These are phyloP conservation scores for Toxotes chatareus DNA, from an alignment of 2,113 vertebrate species.

Conservation along the genomic window DNA sequence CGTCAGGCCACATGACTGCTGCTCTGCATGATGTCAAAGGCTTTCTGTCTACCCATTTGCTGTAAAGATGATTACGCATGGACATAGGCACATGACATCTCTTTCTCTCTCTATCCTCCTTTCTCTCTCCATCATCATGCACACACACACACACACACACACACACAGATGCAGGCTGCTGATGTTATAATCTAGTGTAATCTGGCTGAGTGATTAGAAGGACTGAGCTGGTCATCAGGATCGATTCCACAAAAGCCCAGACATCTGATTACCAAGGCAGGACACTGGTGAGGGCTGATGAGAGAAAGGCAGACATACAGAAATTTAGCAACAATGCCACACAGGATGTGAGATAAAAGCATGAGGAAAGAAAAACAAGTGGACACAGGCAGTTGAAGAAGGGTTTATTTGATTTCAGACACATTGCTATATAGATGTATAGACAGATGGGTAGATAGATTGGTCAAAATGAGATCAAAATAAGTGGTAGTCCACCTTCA, in stretches of 20 bases:
- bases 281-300: slow-evolving; percentile 9
- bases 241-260: slow-evolving; percentile 65
- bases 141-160: slow-evolving; percentile 16
- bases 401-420: neutral
- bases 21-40: slow-evolving; percentile 76
- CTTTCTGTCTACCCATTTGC: slow-evolving; percentile 64
- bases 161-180: slow-evolving; percentile 38
- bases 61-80: slow-evolving; percentile 63
- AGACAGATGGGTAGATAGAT: neutral
- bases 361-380: neutral
- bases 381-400: neutral
- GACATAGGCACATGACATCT: slow-evolving; percentile 59
- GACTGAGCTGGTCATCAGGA: slow-evolving; percentile 61
- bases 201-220: slow-evolving; percentile 71
- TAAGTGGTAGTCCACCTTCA: neutral
- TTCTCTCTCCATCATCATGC: slow-evolving; percentile 37
- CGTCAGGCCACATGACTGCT: slow-evolving; percentile 70
- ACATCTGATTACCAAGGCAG: slow-evolving; percentile 52
- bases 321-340: neutral
- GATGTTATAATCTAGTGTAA: slow-evolving; percentile 76
- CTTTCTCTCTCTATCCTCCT: slow-evolving; percentile 37
- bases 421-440: neutral
- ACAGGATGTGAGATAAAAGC: neutral
- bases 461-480: too few relatives aligned
- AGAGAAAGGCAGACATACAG: slow-evolving; percentile 15